Percentiles rank a stretch among this genome's conserved stretches.
These are phyloP conservation scores for Pimpla rufipes DNA, from an alignment of 2,888 invertebrate genomes.

Conservation along the genomic window DNA sequence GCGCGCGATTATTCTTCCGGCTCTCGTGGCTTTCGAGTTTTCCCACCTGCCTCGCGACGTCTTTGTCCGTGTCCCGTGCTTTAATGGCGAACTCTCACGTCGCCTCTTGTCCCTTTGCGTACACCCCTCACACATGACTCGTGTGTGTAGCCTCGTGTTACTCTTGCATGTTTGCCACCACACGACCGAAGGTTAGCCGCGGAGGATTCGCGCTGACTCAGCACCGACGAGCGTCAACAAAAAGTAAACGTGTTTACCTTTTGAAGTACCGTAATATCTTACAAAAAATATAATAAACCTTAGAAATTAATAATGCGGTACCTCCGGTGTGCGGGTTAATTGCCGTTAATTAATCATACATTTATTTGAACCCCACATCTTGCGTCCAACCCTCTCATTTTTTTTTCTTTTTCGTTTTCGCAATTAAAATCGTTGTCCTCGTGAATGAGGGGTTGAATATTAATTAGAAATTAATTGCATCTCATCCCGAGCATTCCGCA, in stretches of 20 bases:
- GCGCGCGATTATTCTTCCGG: conserved; percentile 58
- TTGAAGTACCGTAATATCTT: neutral
- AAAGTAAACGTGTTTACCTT: too few species aligned
- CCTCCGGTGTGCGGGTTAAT: neutral
- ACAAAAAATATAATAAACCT: neutral
- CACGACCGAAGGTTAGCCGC: conserved; percentile 6
- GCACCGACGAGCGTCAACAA: neutral
- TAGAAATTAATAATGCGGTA: neutral
- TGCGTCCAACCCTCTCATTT: neutral
- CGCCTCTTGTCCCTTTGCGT: conserved; percentile 40
- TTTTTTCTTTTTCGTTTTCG: neutral
- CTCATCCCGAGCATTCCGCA: conserved; percentile 10
- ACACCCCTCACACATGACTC: too few species aligned
- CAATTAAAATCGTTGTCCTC: neutral
- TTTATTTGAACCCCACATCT: conserved; percentile 14
- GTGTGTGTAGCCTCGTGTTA: conserved; percentile 16
- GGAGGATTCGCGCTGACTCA: too few species aligned
- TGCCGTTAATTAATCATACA: conserved; percentile 21
- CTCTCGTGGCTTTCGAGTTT: conserved; percentile 22
- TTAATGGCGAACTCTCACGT: conserved; percentile 50
- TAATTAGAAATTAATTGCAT: conserved; percentile 44
- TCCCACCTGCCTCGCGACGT: conserved; percentile 24
- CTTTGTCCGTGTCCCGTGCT: conserved; percentile 20
- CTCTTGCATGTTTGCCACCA: conserved; percentile 19
- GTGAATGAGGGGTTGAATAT: conserved; percentile 12